Percentiles rank a stretch among this genome's conserved stretches.
Evolutionary conservation across 2,888 invertebrate species (phyloP).

Genomic region (Amphiduros pacificus): DNA sequence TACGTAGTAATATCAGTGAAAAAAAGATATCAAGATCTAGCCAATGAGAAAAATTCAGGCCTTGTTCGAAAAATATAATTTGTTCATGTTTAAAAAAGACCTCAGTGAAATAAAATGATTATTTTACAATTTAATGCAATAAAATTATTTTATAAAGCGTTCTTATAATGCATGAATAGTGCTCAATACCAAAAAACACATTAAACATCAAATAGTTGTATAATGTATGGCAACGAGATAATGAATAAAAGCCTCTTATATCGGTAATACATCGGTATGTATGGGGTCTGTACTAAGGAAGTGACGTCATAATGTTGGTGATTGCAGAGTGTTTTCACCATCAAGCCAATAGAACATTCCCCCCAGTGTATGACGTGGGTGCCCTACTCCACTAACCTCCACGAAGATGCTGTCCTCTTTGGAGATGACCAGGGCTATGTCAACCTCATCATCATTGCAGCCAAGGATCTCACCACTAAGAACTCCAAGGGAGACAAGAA

Average conservation of each 20-base stretch:
- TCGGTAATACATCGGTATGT: too few species aligned
- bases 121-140: not conserved
- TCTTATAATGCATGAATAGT: too few species aligned
- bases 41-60: too few species aligned
- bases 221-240: not conserved
- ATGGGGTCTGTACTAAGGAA: not conserved
- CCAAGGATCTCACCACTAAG: slow-evolving; percentile 52
- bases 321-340: slow-evolving; percentile 37
- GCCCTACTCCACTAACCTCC: slow-evolving; percentile 34
- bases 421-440: slow-evolving; percentile 58
- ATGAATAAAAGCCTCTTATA: not conserved
- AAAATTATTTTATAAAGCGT: too few species aligned
- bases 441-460: slow-evolving; percentile 45
- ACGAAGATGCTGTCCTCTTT: slow-evolving; percentile 49
- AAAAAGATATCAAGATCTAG: too few species aligned
- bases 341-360: slow-evolving; percentile 54
- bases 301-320: not conserved
- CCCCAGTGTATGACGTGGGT: slow-evolving; percentile 52
- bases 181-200: too few species aligned
- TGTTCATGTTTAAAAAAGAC: not conserved
- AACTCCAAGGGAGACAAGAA: slow-evolving; percentile 43
- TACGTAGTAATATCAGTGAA: too few species aligned
- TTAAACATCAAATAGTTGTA: not conserved
- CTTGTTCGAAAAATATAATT: not conserved
- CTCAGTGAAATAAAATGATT: not conserved